Conservation (phyloP, 35 echinoderm and acorn worm genomes). For the Ophiothrix spiculata region DNA sequence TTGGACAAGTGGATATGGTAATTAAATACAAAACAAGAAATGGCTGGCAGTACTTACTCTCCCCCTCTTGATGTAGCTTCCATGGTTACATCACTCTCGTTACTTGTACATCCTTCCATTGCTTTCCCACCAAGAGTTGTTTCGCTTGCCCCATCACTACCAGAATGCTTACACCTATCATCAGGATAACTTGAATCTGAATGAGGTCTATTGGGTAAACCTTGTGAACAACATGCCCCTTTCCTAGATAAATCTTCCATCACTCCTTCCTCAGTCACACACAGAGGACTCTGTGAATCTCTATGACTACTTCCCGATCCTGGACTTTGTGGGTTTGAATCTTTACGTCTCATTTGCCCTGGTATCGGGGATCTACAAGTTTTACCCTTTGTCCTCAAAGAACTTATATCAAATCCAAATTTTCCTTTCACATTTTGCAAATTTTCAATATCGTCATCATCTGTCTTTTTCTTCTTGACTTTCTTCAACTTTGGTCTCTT, state of each 20-base stretch:
- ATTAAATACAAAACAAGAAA: background rate
- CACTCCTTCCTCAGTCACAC: background rate
- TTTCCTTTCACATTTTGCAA: slow-evolving; percentile 27
- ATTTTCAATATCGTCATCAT: slow-evolving; percentile 50
- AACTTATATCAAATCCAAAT: slow-evolving; percentile 50
- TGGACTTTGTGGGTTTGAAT: slow-evolving; percentile 29
- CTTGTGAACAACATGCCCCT: background rate
- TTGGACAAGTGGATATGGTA: too few relatives aligned
- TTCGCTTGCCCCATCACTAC: slow-evolving; percentile 34
- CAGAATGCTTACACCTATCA: slow-evolving; percentile 14
- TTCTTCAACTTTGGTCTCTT: slow-evolving; percentile 58
- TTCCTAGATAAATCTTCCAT: background rate
- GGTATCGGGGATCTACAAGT: background rate
- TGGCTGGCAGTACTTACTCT: slow-evolving; percentile 53
- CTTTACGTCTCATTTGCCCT: background rate
- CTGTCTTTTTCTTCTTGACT: slow-evolving; percentile 24
- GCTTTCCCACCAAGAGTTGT: slow-evolving; percentile 22
- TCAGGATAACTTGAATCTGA: background rate
- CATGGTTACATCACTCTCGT: slow-evolving; percentile 80
- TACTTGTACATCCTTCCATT: slow-evolving; percentile 54
- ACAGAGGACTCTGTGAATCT: slow-evolving; percentile 5
- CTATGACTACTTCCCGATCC: slow-evolving; percentile 15
- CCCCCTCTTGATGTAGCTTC: slow-evolving; percentile 43
- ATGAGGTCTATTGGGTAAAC: background rate
- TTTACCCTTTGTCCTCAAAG: slow-evolving; percentile 16